A percentile compares a stretch with the other conserved stretches of the same genome.
Evolutionary conservation across 2,888 invertebrate genomes (phyloP).

Genomic region (Tenthredo distinguenda): DNA sequence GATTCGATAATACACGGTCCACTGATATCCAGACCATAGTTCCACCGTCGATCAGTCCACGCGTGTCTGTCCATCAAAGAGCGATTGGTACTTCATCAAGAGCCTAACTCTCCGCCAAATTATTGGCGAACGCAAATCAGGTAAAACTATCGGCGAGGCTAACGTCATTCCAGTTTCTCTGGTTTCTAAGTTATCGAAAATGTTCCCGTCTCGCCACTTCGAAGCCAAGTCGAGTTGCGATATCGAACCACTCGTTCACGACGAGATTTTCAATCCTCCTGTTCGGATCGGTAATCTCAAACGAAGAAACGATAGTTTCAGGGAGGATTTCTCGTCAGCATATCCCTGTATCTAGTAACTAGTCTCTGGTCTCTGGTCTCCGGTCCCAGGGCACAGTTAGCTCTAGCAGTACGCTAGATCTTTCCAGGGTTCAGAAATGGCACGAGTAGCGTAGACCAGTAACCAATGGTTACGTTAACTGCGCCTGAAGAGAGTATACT

Average conservation of each 20-base stretch:
- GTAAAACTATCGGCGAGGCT: too few species aligned
- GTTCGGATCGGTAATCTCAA: background rate
- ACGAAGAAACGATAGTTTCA: background rate
- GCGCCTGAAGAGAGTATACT: constrained; percentile 50
- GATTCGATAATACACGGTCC: constrained; percentile 64
- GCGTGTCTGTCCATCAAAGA: background rate
- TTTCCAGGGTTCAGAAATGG: constrained; percentile 34
- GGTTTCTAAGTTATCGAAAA: background rate
- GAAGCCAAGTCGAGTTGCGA: background rate
- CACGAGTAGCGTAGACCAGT: constrained; percentile 37
- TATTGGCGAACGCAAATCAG: too few species aligned
- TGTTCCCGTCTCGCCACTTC: background rate
- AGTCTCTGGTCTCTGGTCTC: background rate
- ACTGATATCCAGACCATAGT: constrained; percentile 65
- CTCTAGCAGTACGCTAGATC: constrained; percentile 32
- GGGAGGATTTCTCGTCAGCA: background rate
- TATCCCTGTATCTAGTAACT: background rate
- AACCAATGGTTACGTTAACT: constrained; percentile 51
- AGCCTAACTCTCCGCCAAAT: background rate
- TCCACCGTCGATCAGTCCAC: constrained; percentile 58
- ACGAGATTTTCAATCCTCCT: background rate
- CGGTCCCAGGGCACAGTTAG: constrained; percentile 10
- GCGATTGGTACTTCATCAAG: background rate
- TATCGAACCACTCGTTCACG: background rate
- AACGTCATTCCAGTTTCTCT: background rate